These are phyloP conservation scores for Gryon sp. DNA, from an alignment of 1,140 invertebrate genomes.

Conservation along the genomic window DNA sequence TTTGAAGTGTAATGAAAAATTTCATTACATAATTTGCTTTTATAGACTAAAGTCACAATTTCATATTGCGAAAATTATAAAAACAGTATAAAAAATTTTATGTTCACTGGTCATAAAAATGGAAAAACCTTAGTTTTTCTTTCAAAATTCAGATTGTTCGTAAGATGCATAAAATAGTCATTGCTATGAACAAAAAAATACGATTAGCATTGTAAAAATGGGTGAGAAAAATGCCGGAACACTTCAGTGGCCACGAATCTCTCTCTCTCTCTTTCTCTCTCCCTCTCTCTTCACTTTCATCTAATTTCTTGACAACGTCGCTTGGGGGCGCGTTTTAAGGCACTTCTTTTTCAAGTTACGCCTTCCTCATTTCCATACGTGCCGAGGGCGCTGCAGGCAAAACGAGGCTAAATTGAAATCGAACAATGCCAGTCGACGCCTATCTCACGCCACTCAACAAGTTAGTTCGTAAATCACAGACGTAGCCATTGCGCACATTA, in stretches of 20 bases:
- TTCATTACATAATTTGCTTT: too few relatives aligned
- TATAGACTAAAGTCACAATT: too few relatives aligned
- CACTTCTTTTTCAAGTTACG: slow-evolving; percentile 59
- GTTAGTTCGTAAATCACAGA: slow-evolving; percentile 72
- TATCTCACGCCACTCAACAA: slow-evolving; percentile 69
- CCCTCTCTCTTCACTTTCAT: slow-evolving; percentile 48
- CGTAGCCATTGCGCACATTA: slow-evolving; percentile 49
- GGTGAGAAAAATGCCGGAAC: slow-evolving; percentile 17
- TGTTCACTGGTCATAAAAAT: too few relatives aligned
- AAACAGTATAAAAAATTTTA: too few relatives aligned
- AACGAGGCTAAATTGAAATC: slow-evolving; percentile 63
- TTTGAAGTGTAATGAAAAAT: too few relatives aligned
- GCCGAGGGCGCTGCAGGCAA: slow-evolving; percentile 39
- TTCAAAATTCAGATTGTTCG: too few relatives aligned
- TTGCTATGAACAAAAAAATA: slow-evolving; percentile 4
- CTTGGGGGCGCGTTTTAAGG: slow-evolving; percentile 51
- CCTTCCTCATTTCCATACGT: slow-evolving; percentile 65
- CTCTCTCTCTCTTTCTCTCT: too few relatives aligned
- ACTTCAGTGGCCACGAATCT: slow-evolving; percentile 21
- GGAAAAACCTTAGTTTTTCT: too few relatives aligned
- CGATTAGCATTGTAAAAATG: slow-evolving; percentile 17
- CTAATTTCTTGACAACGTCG: slow-evolving; percentile 59
- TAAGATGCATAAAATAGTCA: too few relatives aligned
- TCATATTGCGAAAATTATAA: too few relatives aligned
- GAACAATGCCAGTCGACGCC: slow-evolving; percentile 62